phyloP scores from a whole-genome alignment of 2,888 invertebrate genomes.

The Drosophila lutescens region DNA sequence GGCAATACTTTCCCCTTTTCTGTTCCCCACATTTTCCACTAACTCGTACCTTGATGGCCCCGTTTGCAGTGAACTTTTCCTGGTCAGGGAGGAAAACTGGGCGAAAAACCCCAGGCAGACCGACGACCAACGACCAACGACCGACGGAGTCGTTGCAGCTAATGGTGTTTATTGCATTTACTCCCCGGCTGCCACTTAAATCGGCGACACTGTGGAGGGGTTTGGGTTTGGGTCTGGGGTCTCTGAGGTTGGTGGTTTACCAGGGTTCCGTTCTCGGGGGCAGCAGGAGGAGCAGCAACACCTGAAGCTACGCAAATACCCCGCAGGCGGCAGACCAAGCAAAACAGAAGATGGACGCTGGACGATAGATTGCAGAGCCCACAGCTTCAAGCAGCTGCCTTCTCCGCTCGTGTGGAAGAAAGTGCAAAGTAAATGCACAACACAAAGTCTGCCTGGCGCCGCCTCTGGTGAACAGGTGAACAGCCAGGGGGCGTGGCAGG shows the following conservation, averaged over 20 bases:
- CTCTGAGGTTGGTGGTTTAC: not conserved
- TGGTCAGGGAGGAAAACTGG: conserved; percentile 52
- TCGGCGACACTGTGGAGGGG: conserved; percentile 62
- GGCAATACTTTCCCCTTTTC: conserved; percentile 46
- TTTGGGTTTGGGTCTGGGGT: not conserved
- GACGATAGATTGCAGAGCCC: conserved; percentile 12
- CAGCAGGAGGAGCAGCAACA: conserved; percentile 25
- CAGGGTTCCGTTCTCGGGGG: not conserved
- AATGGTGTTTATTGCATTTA: conserved; percentile 80
- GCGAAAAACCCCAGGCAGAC: conserved; percentile 7
- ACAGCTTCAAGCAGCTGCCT: conserved; percentile 50
- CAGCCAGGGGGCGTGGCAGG: conserved; percentile 2
- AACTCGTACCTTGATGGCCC: conserved; percentile 55
- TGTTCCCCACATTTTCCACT: conserved; percentile 6
- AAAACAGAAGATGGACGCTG: conserved; percentile 1
- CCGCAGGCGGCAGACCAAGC: conserved; percentile 49
- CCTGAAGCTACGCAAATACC: conserved; percentile 71
- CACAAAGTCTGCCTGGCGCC: conserved; percentile 58
- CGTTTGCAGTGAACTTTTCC: conserved; percentile 58
- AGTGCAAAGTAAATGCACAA: conserved; percentile 76
- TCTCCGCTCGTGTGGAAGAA: conserved; percentile 57
- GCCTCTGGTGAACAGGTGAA: conserved; percentile 8
- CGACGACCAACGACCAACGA: conserved; percentile 14
- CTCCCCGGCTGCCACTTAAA: conserved; percentile 74
- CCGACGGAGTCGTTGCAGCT: conserved; percentile 55